Evolutionary conservation across 2,797 vertebrate species (phyloP).

Genomic region (Odontamblyopus rebecca): DNA sequence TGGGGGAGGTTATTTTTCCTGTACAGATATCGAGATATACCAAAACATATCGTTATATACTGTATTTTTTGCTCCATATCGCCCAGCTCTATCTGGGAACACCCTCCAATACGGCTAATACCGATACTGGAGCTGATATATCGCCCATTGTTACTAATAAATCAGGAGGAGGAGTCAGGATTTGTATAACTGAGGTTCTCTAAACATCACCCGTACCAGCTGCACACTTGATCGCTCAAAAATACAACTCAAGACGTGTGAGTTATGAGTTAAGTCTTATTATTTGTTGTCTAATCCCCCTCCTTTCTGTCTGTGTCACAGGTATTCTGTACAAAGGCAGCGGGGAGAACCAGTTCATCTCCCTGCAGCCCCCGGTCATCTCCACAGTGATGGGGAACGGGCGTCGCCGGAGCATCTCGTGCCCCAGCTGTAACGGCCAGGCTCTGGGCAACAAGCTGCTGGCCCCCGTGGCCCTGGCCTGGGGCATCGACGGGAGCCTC

Average conservation of each 20-base stretch:
- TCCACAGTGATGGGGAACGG: slow-evolving; percentile 98
- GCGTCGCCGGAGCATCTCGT: slow-evolving; percentile 95
- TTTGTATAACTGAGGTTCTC: too few species aligned
- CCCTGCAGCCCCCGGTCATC: slow-evolving; percentile 92
- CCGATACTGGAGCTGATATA: too few species aligned
- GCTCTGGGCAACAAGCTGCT: slow-evolving; percentile 96
- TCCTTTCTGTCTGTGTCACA: slow-evolving; percentile 52
- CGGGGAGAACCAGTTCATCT: slow-evolving; percentile 97
- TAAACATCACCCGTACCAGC: background rate
- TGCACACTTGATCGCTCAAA: background rate
- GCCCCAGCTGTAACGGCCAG: slow-evolving; percentile 96
- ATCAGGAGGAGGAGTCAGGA: too few species aligned
- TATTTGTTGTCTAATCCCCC: background rate
- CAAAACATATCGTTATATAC: too few species aligned
- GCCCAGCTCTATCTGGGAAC: too few species aligned
- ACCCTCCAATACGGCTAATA: too few species aligned
- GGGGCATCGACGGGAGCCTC: slow-evolving; percentile 93
- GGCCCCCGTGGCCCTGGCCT: slow-evolving; percentile 93
- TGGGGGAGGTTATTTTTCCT: too few species aligned
- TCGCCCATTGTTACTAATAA: too few species aligned
- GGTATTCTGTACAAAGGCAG: slow-evolving; percentile 98
- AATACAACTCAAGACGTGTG: background rate
- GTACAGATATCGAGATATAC: too few species aligned
- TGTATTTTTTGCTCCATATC: too few species aligned
- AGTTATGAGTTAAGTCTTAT: background rate